Evolutionary conservation across 1,140 invertebrate species (phyloP), one percentile per base, ranked within the genome.

Genomic region (Brevipalpus yothersi): DNA sequence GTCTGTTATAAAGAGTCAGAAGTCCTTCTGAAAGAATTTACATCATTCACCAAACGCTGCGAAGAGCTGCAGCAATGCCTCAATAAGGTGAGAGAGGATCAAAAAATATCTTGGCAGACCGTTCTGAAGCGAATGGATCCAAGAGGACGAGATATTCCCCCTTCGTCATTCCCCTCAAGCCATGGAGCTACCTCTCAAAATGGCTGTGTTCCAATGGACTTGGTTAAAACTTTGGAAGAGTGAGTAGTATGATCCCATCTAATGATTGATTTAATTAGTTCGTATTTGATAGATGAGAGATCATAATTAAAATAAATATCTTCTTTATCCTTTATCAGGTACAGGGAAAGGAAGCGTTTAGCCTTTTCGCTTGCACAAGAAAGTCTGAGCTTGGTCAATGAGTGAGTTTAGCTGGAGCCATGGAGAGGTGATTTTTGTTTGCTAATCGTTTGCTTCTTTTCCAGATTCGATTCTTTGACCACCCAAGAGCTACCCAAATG

Each of bases 1-100:
- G 63, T 64, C 17, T 58, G 61, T 7, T 15, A 59, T 15, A 57
- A 62, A 11, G 57, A 62, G 59, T 58, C 61, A 15, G 61, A 59
- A 15, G 54, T 47, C 43, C 41, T 62, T 19, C 55, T 62, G 15
- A 56, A 62, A 31, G 61, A 59, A 31, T 47, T 62, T 4, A 23
- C 53, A 43, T 39, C 41, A 17, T 59, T 62, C 15, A 62, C 45
- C 21, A 55, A 45, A 41, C 19, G 55, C 19, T 56, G 57, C 13
- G 53, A 62, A n/a, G n/a, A 31, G 13, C 12, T 62, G 13, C 49
- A 55, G 10, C 23, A 55, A 13, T 54, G 51, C 21, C 31, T 60
- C 11, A 42, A 40, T 15, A 41, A 60, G 54, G 41, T 60, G 19
- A 41, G 23, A 49, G 53, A 45, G 13, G 53, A 60, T 45, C 42